Evolutionary conservation across 1,140 invertebrate species (phyloP), one percentile per base, ranked within the genome.

Genomic region (Papilio helenus): DNA sequence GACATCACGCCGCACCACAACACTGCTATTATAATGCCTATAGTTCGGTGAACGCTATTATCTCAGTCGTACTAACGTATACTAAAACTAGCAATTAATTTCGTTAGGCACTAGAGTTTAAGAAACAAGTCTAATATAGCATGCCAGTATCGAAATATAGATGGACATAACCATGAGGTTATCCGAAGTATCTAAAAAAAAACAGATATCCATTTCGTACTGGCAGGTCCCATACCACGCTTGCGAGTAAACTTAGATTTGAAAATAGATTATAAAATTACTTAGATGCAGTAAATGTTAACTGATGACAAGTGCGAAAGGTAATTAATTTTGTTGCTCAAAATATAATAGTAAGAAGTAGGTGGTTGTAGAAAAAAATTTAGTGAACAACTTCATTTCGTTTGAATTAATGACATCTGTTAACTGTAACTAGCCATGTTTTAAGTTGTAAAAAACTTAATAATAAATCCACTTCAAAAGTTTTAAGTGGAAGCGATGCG

Each of bases 401-500:
- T 55, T n/a, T 55, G 2, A 20, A 18, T 20, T 55, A 55, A 20
- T 55, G 20, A 20, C n/a, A 20, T 55, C 51, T 55, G 51, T 18
- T 55, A 16, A 68, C 61, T 68, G 61, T 16, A 68, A 68, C 26
- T 34, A 34, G 23, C 3, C 61, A 68, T 68, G 61, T 68, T 68
- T 68, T 68, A 14, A 29, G 61, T 16, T 68, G 58, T 23, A 26
- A 29, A 68, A 68, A 68, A 29, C 61, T 68, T 68, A 68, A 68
- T 65, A 65, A 65, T 68, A 68, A 68, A 68, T 68, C 23, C 26
- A 34, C 26, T 68, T 68, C 61, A 29, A 68, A 65, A 68, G 61
- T 68, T 68, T 68, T 68, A 68, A 68, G 26, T 68, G 61, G 61
- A 68, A 68, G 61, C 61, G 61, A 68, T 68, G 61, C 61, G 61